These are phyloP conservation scores for Noctua fimbriata DNA, from an alignment of 2,888 invertebrate genomes.

Conservation along the genomic window DNA sequence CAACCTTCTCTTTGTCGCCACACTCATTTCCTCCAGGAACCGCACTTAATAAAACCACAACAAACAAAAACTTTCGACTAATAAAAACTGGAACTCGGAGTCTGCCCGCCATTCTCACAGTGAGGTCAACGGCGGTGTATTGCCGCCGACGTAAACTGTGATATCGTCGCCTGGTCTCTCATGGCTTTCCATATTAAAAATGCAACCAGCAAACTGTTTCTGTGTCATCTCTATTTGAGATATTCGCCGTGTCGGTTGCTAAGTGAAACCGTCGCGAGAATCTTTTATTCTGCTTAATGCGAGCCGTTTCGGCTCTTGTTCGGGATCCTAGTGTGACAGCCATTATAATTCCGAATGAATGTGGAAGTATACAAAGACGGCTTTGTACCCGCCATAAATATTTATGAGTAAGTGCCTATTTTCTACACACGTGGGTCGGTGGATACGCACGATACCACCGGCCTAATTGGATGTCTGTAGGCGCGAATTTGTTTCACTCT, in stretches of 20 bases:
- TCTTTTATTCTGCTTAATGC: conserved; percentile 87
- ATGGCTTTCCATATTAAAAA: conserved; percentile 75
- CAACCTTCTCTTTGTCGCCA: conserved; percentile 75
- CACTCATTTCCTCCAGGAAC: conserved; percentile 80
- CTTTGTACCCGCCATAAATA: conserved; percentile 88
- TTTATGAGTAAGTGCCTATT: conserved; percentile 89
- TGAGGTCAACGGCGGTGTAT: conserved; percentile 57
- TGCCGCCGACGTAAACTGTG: conserved; percentile 51
- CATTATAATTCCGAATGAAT: conserved; percentile 89
- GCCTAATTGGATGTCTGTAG: conserved; percentile 86
- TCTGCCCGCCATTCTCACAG: conserved; percentile 63
- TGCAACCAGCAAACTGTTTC: conserved; percentile 79
- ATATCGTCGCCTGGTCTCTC: conserved; percentile 63
- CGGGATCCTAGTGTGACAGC: conserved; percentile 88
- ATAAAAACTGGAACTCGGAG: conserved; percentile 60
- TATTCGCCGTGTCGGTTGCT: conserved; percentile 86
- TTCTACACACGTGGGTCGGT: conserved; percentile 87
- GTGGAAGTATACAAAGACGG: conserved; percentile 87
- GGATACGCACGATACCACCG: conserved; percentile 88
- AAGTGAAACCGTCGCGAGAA: conserved; percentile 85
- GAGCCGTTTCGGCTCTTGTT: conserved; percentile 88
- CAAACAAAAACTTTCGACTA: conserved; percentile 71
- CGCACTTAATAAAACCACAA: conserved; percentile 78
- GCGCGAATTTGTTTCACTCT: conserved; percentile 85
- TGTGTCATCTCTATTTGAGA: conserved; percentile 82